Conservation (phyloP, 2,113 vertebrate genomes). For the Pyrgilauda ruficollis region DNA sequence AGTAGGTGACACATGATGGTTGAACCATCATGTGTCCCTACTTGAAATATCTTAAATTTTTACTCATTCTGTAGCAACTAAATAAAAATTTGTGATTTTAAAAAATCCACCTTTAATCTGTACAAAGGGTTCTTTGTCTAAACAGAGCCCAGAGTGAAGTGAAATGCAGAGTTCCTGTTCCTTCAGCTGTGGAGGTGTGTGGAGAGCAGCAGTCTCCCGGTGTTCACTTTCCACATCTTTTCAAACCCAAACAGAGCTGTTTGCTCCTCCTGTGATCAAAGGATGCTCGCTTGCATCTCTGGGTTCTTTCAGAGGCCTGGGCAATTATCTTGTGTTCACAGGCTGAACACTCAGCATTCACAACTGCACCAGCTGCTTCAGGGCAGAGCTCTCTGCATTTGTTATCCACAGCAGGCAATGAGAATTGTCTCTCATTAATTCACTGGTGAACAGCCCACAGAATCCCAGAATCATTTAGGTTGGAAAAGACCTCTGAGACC, state of each 20-base stretch:
- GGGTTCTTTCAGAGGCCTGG: not conserved
- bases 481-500: not conserved
- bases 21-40: not conserved
- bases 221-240: not conserved
- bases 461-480: not conserved
- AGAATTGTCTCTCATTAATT: slow-evolving; percentile 7
- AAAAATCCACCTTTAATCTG: not conserved
- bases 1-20: accelerated
- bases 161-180: not conserved
- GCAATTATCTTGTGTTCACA: not conserved
- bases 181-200: not conserved
- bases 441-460: not conserved
- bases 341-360: not conserved
- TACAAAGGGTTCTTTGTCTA: not conserved
- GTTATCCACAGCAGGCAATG: slow-evolving; percentile 7
- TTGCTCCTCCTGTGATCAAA: not conserved
- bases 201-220: not conserved
- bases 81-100: not conserved
- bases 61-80: not conserved
- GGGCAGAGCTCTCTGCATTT: not conserved
- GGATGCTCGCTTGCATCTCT: not conserved
- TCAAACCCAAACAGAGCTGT: not conserved
- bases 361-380: not conserved
- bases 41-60: not conserved
- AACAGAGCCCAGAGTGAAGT: not conserved